Evolutionary conservation across 2,888 invertebrate species (phyloP), one percentile per base, ranked within the genome.

Genomic region (Automeris io): DNA sequence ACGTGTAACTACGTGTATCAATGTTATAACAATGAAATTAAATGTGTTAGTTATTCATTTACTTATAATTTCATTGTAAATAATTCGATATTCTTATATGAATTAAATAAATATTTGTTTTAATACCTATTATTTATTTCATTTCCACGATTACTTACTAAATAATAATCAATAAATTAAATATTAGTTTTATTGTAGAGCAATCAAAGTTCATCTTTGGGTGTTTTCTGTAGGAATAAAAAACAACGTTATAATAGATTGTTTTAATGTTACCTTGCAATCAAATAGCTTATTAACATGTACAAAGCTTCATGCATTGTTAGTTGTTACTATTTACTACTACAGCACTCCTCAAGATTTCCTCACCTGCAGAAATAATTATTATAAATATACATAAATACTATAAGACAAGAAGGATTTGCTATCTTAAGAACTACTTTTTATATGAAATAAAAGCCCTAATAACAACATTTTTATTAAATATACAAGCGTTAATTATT

Each of bases 31-130:
- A 82, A 83, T 83, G 83, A 80, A 82, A 80, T 83, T 80, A 71
- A 64, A 62, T 66, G 61, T 75, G 67, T 77, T 67, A 64, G 49
- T 70, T 69, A 73, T 63, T 70, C 66, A 66, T 75, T 77, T 73
- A 74, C 73, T 29, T 72, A 65, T 77, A 75, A 82, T 83, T 82
- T 85, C 83, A 85, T 86, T 85, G 85, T 85, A 81, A 77, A 86
- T 83, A 82, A 77, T 80, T 81, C 69, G 77, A 79, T 82, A 82
- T 78, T 78, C 76, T 79, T 82, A 76, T 74, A 80, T 76, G 72
- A 77, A 78, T 71, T 76, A 78, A 85, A 82, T 82, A 83, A 82
- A 85, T 79, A 80, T 78, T 82, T 86, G 82, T 82, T 85, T 86
- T 81, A 83, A 83, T 82, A 81, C 71, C 65, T 51, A 65, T 52